Base-by-base conservation (phyloP, 1,140 invertebrate species). In the Penaeus japonicus region DNA sequence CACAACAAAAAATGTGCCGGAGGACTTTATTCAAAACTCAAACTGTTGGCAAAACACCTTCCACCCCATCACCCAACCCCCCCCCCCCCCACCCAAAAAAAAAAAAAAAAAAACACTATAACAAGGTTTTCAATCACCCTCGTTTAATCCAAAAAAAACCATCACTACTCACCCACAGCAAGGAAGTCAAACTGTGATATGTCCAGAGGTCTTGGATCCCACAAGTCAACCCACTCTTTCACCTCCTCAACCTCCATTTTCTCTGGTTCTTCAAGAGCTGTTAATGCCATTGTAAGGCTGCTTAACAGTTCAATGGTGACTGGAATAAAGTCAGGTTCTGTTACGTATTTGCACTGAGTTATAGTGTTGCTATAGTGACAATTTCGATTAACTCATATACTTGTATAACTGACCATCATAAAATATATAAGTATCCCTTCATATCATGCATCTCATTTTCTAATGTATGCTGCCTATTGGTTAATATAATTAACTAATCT, bases 301-400 rank as follows among this genome's bases (percentile, higher is more conserved):
- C 83, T 86, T 17, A 85, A 35, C 1, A 87, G 79, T 55, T 87
- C 86, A 15, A 87, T 87, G 59, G 47, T 87, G n/a, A 65, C 83
- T 85, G 70, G 47, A 47, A 47, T 47, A 47, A 47, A 47, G 47
- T 47, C 15, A 15, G 0, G 47, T 47, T 47, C 15, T 7, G 47
- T n/a, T n/a, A n/a, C n/a, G n/a, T n/a, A n/a, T n/a, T n/a, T n/a
- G n/a, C n/a, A n/a, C n/a, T n/a, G n/a, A n/a, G n/a, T n/a, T n/a
- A n/a, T n/a, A n/a, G n/a, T n/a, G n/a, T n/a, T n/a, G n/a, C n/a
- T n/a, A n/a, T n/a, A n/a, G n/a, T n/a, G n/a, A n/a, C n/a, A n/a
- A n/a, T n/a, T n/a, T n/a, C n/a, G n/a, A n/a, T n/a, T n/a, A n/a
- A n/a, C n/a, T n/a, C n/a, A n/a, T n/a, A n/a, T n/a, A n/a, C n/a